Evolutionary conservation across 2,113 vertebrate genomes (phyloP), one percentile per base, ranked within the genome.

Genomic region (Geococcyx californianus): DNA sequence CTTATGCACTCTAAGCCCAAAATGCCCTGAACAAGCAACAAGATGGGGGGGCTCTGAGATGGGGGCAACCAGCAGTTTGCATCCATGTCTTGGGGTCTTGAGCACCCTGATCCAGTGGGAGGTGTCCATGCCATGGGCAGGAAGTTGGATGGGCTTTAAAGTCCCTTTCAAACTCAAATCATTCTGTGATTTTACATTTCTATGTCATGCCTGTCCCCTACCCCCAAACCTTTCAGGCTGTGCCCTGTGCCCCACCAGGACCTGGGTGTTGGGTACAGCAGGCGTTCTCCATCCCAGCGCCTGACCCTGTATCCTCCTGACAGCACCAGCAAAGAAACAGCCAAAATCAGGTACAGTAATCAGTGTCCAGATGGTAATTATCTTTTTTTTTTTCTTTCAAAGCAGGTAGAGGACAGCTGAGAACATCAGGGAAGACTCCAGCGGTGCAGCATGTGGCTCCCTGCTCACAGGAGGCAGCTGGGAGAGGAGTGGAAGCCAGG

Each of bases 201-300:
- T 42, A 42, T 42, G 40, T n/a, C 59, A 9, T 3, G 6, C 11
- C 4, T 67, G 18, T 16, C 14, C 14, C 11, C 16, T 13, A 42
- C 40, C 40, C 9, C 2, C 3, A 1, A 4, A 16, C 18, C 3
- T 17, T 5, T 29, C 26, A 31, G 60, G 11, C 70, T 2, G 3
- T 45, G 42, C 14, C 38, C 42, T 8, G 59, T 20, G 33, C 25
- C 34, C 40, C 13, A 2, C 13, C 3, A 7, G 72, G 56, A 33
- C 26, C 28, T 1, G 1, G 29, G 10, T 9, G 11, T 0, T 25
- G 59, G 55, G 49, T 15, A 33, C 1, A 0, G 14, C n/a, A 3
- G 15, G 2, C 0, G 1, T 34, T 58, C 52, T 54, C 21, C 59
- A 59, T 11, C 38, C 58, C 42, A 20, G 17, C 17, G 24, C 24